These are phyloP conservation scores for Colletes latitarsis DNA, from an alignment of 1,140 invertebrate species.

Conservation along the genomic window DNA sequence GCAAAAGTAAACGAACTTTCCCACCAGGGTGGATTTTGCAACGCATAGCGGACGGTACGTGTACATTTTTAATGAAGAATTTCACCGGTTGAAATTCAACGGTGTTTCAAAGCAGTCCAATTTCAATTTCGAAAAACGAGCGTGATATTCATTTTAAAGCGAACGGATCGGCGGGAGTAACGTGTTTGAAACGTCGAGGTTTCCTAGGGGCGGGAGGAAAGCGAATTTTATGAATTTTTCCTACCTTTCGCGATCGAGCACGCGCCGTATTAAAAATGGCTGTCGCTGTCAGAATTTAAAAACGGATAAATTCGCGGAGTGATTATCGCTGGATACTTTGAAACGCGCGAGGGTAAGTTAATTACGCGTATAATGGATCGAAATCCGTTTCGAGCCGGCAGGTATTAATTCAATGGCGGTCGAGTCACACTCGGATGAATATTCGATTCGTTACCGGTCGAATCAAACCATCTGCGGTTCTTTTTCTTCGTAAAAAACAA, in stretches of 20 bases:
- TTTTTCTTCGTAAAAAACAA: too few species aligned
- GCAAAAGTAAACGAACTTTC: not conserved
- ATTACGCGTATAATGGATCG: slow-evolving; percentile 42
- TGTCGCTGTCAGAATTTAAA: not conserved
- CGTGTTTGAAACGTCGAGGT: too few species aligned
- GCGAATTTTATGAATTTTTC: not conserved
- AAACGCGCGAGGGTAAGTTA: not conserved
- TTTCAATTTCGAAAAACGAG: too few species aligned
- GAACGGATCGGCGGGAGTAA: too few species aligned
- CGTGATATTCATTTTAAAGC: too few species aligned
- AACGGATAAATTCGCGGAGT: not conserved
- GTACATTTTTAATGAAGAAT: too few species aligned
- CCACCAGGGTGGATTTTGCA: not conserved
- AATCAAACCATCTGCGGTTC: too few species aligned
- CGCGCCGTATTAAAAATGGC: not conserved
- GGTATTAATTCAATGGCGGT: slow-evolving; percentile 51
- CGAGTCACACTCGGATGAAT: slow-evolving; percentile 35
- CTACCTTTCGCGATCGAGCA: not conserved
- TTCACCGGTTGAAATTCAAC: too few species aligned
- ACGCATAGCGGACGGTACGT: too few species aligned
- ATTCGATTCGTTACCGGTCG: slow-evolving; percentile 16
- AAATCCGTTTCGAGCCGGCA: slow-evolving; percentile 52
- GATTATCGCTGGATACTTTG: too few species aligned
- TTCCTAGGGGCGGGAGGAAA: too few species aligned
- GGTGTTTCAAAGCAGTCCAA: too few species aligned